Percentiles rank a stretch among this genome's conserved stretches.
Evolutionary conservation across 2,797 vertebrate genomes (phyloP).

Genomic region (Periparus ater): DNA sequence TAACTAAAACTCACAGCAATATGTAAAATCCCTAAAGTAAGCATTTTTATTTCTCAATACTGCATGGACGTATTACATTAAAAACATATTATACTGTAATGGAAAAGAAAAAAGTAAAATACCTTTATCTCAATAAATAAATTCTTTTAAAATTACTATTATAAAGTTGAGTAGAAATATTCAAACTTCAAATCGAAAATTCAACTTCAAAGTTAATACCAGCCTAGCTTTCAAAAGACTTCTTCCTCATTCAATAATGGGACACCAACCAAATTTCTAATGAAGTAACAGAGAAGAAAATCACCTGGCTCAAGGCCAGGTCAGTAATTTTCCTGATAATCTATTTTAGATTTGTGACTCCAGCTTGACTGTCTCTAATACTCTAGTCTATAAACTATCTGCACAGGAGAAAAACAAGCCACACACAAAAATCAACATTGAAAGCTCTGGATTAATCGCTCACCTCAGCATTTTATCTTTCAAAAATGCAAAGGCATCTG

Average conservation of each 20-base stretch:
- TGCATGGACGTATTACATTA: background rate
- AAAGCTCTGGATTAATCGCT: background rate
- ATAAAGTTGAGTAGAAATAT: background rate
- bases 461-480: background rate
- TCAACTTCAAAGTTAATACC: background rate
- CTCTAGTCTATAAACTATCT: background rate
- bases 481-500: background rate
- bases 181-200: background rate
- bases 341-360: background rate
- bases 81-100: background rate
- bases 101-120: background rate
- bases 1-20: background rate
- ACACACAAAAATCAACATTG: background rate
- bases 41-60: background rate
- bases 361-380: background rate
- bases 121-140: background rate
- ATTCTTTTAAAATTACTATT: background rate
- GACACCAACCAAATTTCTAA: background rate
- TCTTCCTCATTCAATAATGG: background rate
- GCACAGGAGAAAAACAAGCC: background rate
- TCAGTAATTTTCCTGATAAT: slow-evolving; percentile 53
- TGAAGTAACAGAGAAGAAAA: slow-evolving; percentile 3
- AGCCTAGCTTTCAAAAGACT: background rate
- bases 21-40: background rate
- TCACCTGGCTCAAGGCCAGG: slow-evolving; percentile 13